Evolutionary conservation across 2,113 vertebrate species (phyloP).

Genomic region (Ciconia boyciana): DNA sequence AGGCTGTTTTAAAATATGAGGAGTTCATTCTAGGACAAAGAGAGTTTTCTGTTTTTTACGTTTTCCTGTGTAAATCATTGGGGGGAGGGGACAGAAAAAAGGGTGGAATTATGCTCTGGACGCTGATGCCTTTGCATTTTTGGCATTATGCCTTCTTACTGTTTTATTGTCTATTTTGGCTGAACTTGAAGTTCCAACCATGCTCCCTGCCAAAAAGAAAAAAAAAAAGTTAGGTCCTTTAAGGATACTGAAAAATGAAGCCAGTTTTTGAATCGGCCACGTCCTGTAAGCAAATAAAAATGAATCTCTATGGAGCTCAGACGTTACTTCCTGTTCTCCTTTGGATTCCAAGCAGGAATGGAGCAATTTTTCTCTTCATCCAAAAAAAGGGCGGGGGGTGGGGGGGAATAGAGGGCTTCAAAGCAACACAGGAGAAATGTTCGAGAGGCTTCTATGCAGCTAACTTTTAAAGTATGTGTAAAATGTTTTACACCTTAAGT

Average conservation of each 20-base stretch:
- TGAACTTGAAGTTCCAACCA: slow-evolving; percentile 83
- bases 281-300: slow-evolving; percentile 81
- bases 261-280: slow-evolving; percentile 78
- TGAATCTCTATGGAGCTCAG: slow-evolving; percentile 75
- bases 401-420: background rate
- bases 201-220: slow-evolving; percentile 73
- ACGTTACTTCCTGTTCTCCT: slow-evolving; percentile 80
- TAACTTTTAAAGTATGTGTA: background rate
- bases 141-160: slow-evolving; percentile 84
- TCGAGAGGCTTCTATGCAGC: background rate
- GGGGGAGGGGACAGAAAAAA: slow-evolving; percentile 11
- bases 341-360: slow-evolving; percentile 69
- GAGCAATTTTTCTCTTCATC: slow-evolving; percentile 67
- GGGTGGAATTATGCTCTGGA: slow-evolving; percentile 83
- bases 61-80: slow-evolving; percentile 80
- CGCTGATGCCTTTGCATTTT: slow-evolving; percentile 81
- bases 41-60: slow-evolving; percentile 80
- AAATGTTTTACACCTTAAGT: background rate
- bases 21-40: slow-evolving; percentile 87
- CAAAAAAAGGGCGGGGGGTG: background rate
- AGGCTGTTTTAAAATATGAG: slow-evolving; percentile 78
- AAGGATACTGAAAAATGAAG: slow-evolving; percentile 81
- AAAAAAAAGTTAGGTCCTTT: slow-evolving; percentile 81
- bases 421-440: background rate
- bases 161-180: slow-evolving; percentile 95